A percentile compares a stretch with the other conserved stretches of the same genome.
phyloP scores from a whole-genome alignment of 2,113 vertebrate species.

The Bos taurus region ARS-UCD2.0 NC_037352.1:12645501-12646000 shows the following conservation, averaged over 20 bases:
- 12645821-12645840: background rate
- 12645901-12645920: background rate
- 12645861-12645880: background rate
- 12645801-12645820: background rate
- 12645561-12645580: background rate
- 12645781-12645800: background rate
- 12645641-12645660: background rate
- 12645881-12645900: background rate
- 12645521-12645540: background rate
- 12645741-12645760: background rate
- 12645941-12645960: background rate
- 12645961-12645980: background rate
- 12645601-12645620: background rate
- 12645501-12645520: background rate
- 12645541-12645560: background rate
- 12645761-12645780: accelerated
- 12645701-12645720: background rate
- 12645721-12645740: background rate
- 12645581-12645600: background rate
- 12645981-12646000: background rate
- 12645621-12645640: background rate
- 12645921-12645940: background rate
- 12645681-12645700: background rate
- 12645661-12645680: background rate
- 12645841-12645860: background rate